phyloP scores from a whole-genome alignment of 2,797 vertebrate genomes.

The Sebastes flavidus region DNA sequence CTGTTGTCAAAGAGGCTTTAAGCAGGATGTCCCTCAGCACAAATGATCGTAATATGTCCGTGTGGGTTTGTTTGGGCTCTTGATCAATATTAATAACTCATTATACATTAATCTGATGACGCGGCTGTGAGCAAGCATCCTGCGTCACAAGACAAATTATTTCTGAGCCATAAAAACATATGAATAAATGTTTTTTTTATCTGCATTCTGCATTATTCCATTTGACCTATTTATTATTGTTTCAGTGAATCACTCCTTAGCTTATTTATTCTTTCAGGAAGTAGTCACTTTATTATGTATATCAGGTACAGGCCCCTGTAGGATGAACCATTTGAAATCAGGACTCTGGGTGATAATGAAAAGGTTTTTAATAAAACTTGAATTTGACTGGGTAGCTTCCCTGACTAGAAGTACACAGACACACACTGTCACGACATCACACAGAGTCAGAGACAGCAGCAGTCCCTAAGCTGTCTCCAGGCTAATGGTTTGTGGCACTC shows the following conservation, averaged over 20 bases:
- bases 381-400: neutral
- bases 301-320: neutral
- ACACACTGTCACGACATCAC: neutral
- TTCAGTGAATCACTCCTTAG: neutral
- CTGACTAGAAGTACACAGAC: neutral
- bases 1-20: constrained; percentile 11
- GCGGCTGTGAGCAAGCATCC: constrained; percentile 8
- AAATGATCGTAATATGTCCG: constrained; percentile 27
- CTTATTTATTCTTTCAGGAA: neutral
- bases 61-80: constrained; percentile 29
- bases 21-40: neutral
- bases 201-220: neutral
- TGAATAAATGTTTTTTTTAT: neutral
- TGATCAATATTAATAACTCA: constrained; percentile 48
- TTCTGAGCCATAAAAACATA: neutral
- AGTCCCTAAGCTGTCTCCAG: constrained; percentile 29
- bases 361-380: constrained; percentile 28
- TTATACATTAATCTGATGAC: neutral
- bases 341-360: neutral
- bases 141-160: constrained; percentile 11
- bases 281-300: neutral
- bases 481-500: constrained; percentile 57
- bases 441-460: constrained; percentile 22
- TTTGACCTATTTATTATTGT: neutral
- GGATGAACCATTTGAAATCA: constrained; percentile 4